Base-by-base conservation (phyloP, 1,140 invertebrate genomes). In the Anoplophora glabripennis region DNA sequence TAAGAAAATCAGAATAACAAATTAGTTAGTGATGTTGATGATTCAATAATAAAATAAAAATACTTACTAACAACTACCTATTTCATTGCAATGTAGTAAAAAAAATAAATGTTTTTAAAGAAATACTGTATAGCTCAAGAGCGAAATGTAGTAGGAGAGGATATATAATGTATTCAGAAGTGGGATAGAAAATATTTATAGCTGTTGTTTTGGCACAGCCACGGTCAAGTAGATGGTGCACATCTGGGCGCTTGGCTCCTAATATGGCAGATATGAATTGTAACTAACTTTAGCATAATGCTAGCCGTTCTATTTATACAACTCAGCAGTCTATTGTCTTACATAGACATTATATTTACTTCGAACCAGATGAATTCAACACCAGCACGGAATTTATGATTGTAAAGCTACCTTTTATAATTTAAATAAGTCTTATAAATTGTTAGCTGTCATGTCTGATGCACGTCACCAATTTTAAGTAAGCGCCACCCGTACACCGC, bases 231-330 rank as follows among this genome's bases (percentile, higher is more conserved):
- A 28, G 21, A 28, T 28, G 21, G 42, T 18, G 28, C 28, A 58
- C 53, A 63, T 63, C 61, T 63, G 55, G 61, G 17, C 37, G 44
- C 41, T 28, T 63, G 38, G 52, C 53, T 63, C 61, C 61, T 63
- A 63, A 63, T 63, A 63, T 49, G 61, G 61, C 36, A 41, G 55
- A 63, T 63, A 63, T 63, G 61, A 63, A 63, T 53, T 63, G 61
- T 57, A 47, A 54, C 47, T 56, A 51, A 48, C 54, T 48, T 57
- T 14, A 61, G 47, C 53, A 63, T 63, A 57, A 63, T 45, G 49
- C 51, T 52, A 48, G 40, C 48, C 57, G 46, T 63, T 63, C 37
- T 34, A 34, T 54, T 40, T 54, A 54, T 54, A 54, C 44, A 54
- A 54, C 52, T 42, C 52, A 28, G 36, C 37, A 15, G 52, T 38